Evolutionary conservation across 1,140 invertebrate genomes (phyloP).

Genomic region (Nephila pilipes): DNA sequence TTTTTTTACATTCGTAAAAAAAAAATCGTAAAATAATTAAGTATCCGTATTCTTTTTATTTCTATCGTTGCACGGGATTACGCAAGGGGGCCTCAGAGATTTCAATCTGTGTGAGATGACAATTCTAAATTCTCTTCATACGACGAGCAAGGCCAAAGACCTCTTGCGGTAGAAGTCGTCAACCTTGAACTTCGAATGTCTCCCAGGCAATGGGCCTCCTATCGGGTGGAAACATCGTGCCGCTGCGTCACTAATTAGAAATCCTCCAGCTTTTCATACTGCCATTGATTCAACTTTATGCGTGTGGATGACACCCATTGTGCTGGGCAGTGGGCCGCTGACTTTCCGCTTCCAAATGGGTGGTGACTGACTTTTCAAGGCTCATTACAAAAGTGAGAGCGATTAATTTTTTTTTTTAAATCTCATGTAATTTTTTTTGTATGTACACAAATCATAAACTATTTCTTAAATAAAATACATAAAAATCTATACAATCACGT

Average conservation of each 20-base stretch:
- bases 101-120: background rate
- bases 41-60: too few relatives aligned
- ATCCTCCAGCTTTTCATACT: background rate
- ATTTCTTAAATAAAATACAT: too few relatives aligned
- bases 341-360: background rate
- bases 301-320: background rate
- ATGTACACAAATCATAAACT: too few relatives aligned
- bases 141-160: constrained; percentile 54
- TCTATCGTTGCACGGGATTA: too few relatives aligned
- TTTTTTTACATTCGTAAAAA: too few relatives aligned
- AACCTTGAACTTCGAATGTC: constrained; percentile 59
- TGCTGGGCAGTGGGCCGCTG: constrained; percentile 31
- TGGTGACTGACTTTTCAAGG: too few relatives aligned
- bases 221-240: background rate
- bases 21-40: too few relatives aligned
- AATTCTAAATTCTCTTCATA: background rate
- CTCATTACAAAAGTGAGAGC: too few relatives aligned
- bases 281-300: background rate
- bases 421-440: too few relatives aligned
- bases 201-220: constrained; percentile 52
- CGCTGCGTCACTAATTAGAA: constrained; percentile 11
- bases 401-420: too few relatives aligned
- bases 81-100: too few relatives aligned
- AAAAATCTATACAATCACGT: too few relatives aligned
- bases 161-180: constrained; percentile 35